Conservation (phyloP, 2,797 vertebrate genomes). For the Enteromius trimaculatus region DNA sequence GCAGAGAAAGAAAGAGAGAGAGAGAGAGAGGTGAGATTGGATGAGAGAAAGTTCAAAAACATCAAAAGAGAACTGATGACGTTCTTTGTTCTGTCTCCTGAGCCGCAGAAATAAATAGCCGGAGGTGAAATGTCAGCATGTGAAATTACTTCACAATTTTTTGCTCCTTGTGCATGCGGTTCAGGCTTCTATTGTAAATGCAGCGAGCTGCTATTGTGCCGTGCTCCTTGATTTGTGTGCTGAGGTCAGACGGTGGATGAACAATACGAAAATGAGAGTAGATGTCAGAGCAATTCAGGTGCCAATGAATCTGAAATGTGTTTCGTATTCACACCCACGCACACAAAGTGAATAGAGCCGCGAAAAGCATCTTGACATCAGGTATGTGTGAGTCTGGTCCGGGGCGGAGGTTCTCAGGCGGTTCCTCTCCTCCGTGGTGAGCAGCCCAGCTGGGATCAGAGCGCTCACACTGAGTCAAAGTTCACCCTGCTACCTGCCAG, state of each 20-base stretch:
- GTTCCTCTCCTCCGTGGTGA: slow-evolving; percentile 49
- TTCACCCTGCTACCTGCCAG: slow-evolving; percentile 61
- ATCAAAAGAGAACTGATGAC: slow-evolving; percentile 41
- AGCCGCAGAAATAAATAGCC: slow-evolving; percentile 40
- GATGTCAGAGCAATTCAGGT: slow-evolving; percentile 8
- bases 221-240: slow-evolving; percentile 9
- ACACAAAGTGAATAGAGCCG: background rate
- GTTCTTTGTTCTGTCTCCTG: slow-evolving; percentile 52
- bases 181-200: slow-evolving; percentile 26
- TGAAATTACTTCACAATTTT: slow-evolving; percentile 38
- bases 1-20: slow-evolving; percentile 20
- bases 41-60: slow-evolving; percentile 47
- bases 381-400: slow-evolving; percentile 12
- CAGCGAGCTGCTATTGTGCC: slow-evolving; percentile 17
- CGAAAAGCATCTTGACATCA: slow-evolving; percentile 15
- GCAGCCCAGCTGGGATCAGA: slow-evolving; percentile 58
- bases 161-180: background rate
- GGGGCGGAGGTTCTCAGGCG: slow-evolving; percentile 29
- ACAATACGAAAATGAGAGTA: slow-evolving; percentile 22
- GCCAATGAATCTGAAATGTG: slow-evolving; percentile 10
- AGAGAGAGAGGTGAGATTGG: slow-evolving; percentile 20
- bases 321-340: slow-evolving; percentile 1
- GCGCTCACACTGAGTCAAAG: slow-evolving; percentile 63
- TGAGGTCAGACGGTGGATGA: slow-evolving; percentile 11
- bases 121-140: slow-evolving; percentile 45